Evolutionary conservation across 2,888 invertebrate genomes (phyloP).

Genomic region (Volucella zonaria): DNA sequence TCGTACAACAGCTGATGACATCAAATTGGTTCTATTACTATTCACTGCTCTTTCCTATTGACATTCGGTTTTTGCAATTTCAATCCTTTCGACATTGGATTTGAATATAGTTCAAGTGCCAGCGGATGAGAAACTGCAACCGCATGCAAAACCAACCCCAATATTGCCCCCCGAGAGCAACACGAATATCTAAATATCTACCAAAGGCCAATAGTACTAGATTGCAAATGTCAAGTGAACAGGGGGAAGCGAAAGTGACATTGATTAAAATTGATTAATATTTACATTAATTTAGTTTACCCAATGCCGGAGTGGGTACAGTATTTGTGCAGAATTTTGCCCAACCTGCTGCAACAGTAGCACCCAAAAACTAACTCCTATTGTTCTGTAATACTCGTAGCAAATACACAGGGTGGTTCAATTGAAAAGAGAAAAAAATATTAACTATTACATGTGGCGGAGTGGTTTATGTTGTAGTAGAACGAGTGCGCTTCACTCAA

Average conservation of each 20-base stretch:
- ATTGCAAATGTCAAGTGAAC: slow-evolving; percentile 60
- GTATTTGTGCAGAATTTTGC: slow-evolving; percentile 64
- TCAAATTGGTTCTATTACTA: slow-evolving; percentile 42
- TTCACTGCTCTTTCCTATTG: slow-evolving; percentile 41
- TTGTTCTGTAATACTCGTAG: too few species aligned
- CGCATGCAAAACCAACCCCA: slow-evolving; percentile 18
- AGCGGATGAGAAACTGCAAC: slow-evolving; percentile 20
- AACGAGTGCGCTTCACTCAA: slow-evolving; percentile 13
- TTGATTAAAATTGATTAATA: slow-evolving; percentile 74
- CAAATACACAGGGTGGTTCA: too few species aligned
- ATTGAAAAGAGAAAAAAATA: too few species aligned
- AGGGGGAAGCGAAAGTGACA: slow-evolving; percentile 60
- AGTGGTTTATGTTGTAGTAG: background rate
- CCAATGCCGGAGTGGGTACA: slow-evolving; percentile 22
- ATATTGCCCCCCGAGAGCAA: slow-evolving; percentile 1
- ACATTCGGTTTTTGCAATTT: slow-evolving; percentile 64
- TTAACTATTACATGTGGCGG: too few species aligned
- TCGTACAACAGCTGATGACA: slow-evolving; percentile 64
- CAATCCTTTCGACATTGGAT: slow-evolving; percentile 55
- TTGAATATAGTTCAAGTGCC: slow-evolving; percentile 53
- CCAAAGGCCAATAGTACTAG: slow-evolving; percentile 42
- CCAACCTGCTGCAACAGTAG: background rate
- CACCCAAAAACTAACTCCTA: too few species aligned
- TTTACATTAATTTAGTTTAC: slow-evolving; percentile 74
- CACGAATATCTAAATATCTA: background rate